Percentiles rank a stretch among this genome's conserved stretches.
These are phyloP conservation scores for Drosophila nikananu DNA, from an alignment of 1,140 invertebrate species.

Conservation along the genomic window DNA sequence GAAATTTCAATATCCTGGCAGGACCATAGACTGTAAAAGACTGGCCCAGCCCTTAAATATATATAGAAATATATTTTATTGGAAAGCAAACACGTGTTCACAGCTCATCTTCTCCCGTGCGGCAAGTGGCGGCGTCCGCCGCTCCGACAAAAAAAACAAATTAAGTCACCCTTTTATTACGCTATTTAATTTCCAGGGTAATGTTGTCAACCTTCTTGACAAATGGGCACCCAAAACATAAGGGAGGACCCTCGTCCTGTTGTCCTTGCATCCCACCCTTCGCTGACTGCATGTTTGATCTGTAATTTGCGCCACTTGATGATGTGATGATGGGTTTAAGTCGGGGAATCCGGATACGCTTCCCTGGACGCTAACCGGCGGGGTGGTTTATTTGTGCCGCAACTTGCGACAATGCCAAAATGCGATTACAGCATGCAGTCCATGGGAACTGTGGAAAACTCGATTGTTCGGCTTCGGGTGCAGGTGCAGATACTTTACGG, in stretches of 20 bases:
- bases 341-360: constrained; percentile 14
- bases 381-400: constrained; percentile 67
- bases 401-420: constrained; percentile 48
- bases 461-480: constrained; percentile 47
- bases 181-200: constrained; percentile 69
- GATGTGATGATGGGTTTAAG: constrained; percentile 16
- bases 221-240: constrained; percentile 58
- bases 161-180: constrained; percentile 73
- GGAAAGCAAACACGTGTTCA: constrained; percentile 68
- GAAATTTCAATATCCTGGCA: constrained; percentile 41
- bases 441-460: constrained; percentile 49
- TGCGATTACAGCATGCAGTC: constrained; percentile 46
- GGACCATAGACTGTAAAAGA: constrained; percentile 25
- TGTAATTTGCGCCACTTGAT: constrained; percentile 64
- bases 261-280: background rate
- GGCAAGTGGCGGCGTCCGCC: constrained; percentile 25
- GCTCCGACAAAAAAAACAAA: constrained; percentile 58
- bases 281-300: constrained; percentile 48
- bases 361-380: constrained; percentile 33
- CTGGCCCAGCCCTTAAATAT: constrained; percentile 20
- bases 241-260: background rate
- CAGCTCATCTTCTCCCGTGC: constrained; percentile 44
- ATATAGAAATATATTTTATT: constrained; percentile 63
- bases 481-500: constrained; percentile 45
- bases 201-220: constrained; percentile 63